Conservation (phyloP, 2,888 invertebrate genomes). For the Mactromeris polynyma region DNA sequence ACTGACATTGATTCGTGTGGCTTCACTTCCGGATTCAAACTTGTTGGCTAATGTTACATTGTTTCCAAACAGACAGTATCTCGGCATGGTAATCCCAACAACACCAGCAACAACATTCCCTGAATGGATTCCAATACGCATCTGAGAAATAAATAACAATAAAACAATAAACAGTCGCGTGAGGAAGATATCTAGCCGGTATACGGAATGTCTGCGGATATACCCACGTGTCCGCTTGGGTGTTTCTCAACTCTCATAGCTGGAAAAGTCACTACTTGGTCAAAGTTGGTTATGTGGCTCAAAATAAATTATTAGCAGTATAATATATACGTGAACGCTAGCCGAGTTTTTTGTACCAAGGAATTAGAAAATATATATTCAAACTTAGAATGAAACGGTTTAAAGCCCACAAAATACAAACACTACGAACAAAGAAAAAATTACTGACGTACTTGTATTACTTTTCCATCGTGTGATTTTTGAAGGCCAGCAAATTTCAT, state of each 20-base stretch:
- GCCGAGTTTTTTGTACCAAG: too few species aligned
- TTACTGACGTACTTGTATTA: constrained; percentile 91
- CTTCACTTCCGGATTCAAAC: constrained; percentile 97
- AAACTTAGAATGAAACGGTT: neutral
- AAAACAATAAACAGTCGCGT: neutral
- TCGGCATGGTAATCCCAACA: constrained; percentile 96
- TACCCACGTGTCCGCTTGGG: too few species aligned
- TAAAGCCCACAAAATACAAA: neutral
- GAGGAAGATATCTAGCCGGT: too few species aligned
- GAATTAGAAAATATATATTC: too few species aligned
- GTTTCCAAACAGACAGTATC: constrained; percentile 98
- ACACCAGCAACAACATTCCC: constrained; percentile 97
- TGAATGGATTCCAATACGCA: constrained; percentile 98
- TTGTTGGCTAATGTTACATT: constrained; percentile 98
- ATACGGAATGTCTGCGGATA: too few species aligned
- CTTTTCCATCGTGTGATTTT: constrained; percentile 96
- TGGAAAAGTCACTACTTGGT: too few species aligned
- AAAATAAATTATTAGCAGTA: too few species aligned
- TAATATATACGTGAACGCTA: too few species aligned
- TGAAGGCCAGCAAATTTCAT: constrained; percentile 95
- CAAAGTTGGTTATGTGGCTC: too few species aligned
- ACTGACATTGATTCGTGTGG: constrained; percentile 96
- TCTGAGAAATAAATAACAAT: constrained; percentile 89
- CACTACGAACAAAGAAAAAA: neutral
- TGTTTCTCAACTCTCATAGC: too few species aligned